Evolutionary conservation across 2,888 invertebrate species (phyloP).

Genomic region (Lithophane leautieri): DNA sequence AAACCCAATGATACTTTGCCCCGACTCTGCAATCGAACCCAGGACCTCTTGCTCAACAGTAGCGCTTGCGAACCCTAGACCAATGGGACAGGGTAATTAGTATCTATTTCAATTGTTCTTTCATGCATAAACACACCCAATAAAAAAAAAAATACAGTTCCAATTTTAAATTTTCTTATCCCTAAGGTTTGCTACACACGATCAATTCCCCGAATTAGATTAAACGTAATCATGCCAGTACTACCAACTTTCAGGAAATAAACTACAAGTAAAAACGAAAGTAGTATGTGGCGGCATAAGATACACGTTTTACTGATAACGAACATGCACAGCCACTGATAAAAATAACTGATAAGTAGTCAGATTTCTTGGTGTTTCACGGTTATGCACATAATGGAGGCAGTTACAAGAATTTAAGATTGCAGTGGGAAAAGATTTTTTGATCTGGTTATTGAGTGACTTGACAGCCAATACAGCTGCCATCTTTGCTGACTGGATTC

Average conservation of each 20-base stretch:
- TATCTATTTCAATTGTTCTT: background rate
- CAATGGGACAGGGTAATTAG: background rate
- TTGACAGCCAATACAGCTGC: background rate
- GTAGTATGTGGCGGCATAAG: conserved; percentile 35
- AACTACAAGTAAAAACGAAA: conserved; percentile 58
- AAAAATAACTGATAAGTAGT: conserved; percentile 50
- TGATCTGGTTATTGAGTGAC: background rate
- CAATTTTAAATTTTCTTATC: background rate
- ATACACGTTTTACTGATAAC: conserved; percentile 51
- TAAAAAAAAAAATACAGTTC: background rate
- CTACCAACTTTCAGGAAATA: conserved; percentile 50
- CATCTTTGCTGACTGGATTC: background rate
- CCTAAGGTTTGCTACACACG: background rate
- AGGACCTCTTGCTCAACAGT: too few species aligned
- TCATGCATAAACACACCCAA: background rate
- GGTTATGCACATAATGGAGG: conserved; percentile 24
- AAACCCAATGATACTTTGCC: too few species aligned
- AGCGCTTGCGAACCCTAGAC: too few species aligned
- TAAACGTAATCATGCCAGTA: conserved; percentile 20
- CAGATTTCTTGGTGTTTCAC: conserved; percentile 41
- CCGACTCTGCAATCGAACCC: too few species aligned
- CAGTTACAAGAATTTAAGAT: conserved; percentile 15
- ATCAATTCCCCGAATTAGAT: conserved; percentile 16
- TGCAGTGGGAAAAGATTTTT: background rate
- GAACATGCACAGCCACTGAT: conserved; percentile 58